These are phyloP conservation scores for Leptinotarsa lineolata DNA, from an alignment of 1,140 invertebrate species.

Conservation along the genomic window DNA sequence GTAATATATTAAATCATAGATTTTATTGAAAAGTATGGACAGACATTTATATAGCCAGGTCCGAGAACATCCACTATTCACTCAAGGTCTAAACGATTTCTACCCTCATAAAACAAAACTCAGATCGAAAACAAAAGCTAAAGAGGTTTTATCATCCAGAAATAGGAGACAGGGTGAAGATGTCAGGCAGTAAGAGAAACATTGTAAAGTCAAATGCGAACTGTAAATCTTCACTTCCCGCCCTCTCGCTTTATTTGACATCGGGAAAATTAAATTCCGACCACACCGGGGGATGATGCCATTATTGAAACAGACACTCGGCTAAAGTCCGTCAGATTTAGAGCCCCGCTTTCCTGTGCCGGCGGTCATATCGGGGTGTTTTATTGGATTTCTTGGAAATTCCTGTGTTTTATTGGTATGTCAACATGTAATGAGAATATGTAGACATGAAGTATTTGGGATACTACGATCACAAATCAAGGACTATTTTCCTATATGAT, in stretches of 20 bases:
- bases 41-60: background rate
- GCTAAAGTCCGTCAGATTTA: constrained; percentile 14
- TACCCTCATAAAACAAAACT: constrained; percentile 3
- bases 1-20: background rate
- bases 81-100: background rate
- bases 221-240: constrained; percentile 47
- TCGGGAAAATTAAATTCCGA: constrained; percentile 44
- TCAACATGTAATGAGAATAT: constrained; percentile 5
- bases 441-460: background rate
- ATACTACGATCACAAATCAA: background rate
- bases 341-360: constrained; percentile 3
- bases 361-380: constrained; percentile 14
- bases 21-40: background rate
- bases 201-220: constrained; percentile 48
- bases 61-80: background rate
- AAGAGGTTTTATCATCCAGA: constrained; percentile 1
- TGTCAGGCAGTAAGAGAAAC: constrained; percentile 39
- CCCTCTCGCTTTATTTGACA: constrained; percentile 48
- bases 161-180: constrained; percentile 30
- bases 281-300: constrained; percentile 21
- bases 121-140: constrained; percentile 6
- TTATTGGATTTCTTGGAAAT: constrained; percentile 20
- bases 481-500: no score
- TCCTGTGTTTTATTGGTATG: constrained; percentile 14
- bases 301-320: constrained; percentile 25